Evolutionary conservation across 2,888 invertebrate species (phyloP).

Genomic region (Agriopis marginaria): DNA sequence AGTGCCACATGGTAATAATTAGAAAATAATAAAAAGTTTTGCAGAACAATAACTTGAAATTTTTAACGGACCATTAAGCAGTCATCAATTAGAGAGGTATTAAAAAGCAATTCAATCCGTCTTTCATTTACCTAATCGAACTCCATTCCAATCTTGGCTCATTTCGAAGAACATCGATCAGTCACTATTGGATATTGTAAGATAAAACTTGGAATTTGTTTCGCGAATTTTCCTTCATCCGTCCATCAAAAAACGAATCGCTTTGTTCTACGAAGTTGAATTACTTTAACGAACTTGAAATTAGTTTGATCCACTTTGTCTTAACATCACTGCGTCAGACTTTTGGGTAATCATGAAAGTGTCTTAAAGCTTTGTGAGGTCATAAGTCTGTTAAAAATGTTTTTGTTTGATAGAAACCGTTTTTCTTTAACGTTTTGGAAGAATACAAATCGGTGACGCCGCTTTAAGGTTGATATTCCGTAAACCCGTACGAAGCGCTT

Average conservation of each 20-base stretch:
- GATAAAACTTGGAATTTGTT: conserved; percentile 46
- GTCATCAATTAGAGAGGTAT: conserved; percentile 25
- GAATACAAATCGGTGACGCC: too few species aligned
- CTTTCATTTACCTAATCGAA: conserved; percentile 29
- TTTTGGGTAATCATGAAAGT: conserved; percentile 31
- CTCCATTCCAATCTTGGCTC: conserved; percentile 22
- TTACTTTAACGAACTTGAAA: conserved; percentile 48
- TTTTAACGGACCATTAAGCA: conserved; percentile 11
- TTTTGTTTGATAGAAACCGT: too few species aligned
- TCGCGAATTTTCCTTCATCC: conserved; percentile 40
- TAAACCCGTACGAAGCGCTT: too few species aligned
- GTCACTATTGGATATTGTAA: conserved; percentile 41
- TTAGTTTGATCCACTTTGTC: conserved; percentile 50
- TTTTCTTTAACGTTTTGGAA: too few species aligned
- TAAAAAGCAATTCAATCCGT: conserved; percentile 29
- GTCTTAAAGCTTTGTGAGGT: conserved; percentile 26
- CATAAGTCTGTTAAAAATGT: conserved; percentile 15
- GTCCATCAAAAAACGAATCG: conserved; percentile 44
- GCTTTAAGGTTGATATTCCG: too few species aligned
- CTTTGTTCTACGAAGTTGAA: conserved; percentile 49
- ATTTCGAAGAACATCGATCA: conserved; percentile 40
- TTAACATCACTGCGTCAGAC: conserved; percentile 32
- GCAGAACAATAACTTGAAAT: conserved; percentile 9
- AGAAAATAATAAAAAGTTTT: background rate
- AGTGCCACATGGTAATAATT: background rate